Base-by-base conservation (phyloP, 2,113 vertebrate genomes). In the Mugil cephalus region DNA sequence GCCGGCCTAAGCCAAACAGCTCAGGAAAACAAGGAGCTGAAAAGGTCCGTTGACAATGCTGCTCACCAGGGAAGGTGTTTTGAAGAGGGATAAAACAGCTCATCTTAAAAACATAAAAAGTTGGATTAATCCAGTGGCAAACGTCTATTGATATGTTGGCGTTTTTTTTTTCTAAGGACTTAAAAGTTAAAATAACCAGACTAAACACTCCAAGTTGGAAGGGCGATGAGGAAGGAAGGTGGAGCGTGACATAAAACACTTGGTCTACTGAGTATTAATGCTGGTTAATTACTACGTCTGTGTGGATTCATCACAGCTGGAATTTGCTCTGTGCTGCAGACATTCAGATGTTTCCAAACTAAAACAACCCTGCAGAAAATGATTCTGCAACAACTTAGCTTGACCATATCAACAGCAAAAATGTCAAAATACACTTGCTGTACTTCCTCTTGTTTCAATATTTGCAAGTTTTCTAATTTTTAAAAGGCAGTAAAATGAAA, bases 21-120 rank as follows among this genome's bases (percentile, higher is more conserved):
- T 83, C 82, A 82, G 69, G 50, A 82, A 74, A 91, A 80, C 67
- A 83, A 46, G 14, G 43, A 21, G 34, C 47, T 88, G 84, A 91
- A 89, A 89, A 75, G 79, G 64, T 64, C 72, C 14, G 19, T 18
- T 64, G 69, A 85, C 74, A 86, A 79, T 68, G 52, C 59, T 12
- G 66, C 70, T 81, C 60, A 12, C 54, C 71, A 67, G 75, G 77
- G 68, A 77, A 72, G 54, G 64, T 17, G 74, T 30, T 80, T 65
- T 74, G 67, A 85, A 83, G 58, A 76, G 68, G 69, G 61, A 77
- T 79, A 46, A 87, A 90, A 63, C 74, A 61, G 62, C 70, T 82
- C 63, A 77, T 80, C 80, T 69, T 3, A 46, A 68, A 79, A 68
- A 71, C 45, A 73, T 55, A 74, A 69, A 73, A 69, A 85, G 45